Conservation (phyloP, 1,140 invertebrate genomes). For the Drosophila busckii region DNA sequence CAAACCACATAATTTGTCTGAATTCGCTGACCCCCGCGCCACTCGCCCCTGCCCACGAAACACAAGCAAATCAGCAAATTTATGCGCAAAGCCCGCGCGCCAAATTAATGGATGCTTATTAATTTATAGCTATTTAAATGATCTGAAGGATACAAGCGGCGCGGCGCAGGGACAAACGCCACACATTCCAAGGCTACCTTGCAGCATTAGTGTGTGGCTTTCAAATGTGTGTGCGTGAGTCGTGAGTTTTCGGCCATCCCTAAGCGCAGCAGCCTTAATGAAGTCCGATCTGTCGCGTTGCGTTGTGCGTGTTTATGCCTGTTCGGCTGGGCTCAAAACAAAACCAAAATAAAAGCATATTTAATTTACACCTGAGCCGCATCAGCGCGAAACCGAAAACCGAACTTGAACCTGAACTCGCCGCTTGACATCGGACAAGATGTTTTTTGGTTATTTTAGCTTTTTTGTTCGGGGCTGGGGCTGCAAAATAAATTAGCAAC, state of each 20-base stretch:
- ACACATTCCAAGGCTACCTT: constrained; percentile 34
- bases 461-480: constrained; percentile 17
- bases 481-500: constrained; percentile 73
- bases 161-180: constrained; percentile 1
- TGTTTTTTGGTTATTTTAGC: constrained; percentile 21
- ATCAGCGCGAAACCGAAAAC: constrained; percentile 51
- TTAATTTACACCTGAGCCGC: constrained; percentile 72
- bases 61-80: constrained; percentile 56
- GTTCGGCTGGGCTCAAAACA: constrained; percentile 15
- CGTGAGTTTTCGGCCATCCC: constrained; percentile 11
- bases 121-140: constrained; percentile 77
- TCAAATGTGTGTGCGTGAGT: not conserved
- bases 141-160: constrained; percentile 49
- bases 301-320: too few species aligned
- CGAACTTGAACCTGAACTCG: constrained; percentile 70
- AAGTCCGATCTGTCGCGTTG: constrained; percentile 66
- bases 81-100: constrained; percentile 69
- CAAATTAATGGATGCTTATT: constrained; percentile 77
- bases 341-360: constrained; percentile 49
- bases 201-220: not conserved
- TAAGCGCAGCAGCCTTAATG: constrained; percentile 36
- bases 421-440: constrained; percentile 27
- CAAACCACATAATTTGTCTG: constrained; percentile 75
- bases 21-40: constrained; percentile 20
- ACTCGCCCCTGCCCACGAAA: constrained; percentile 14